A percentile compares a stretch with the other conserved stretches of the same genome.
Evolutionary conservation across 1,140 invertebrate genomes (phyloP).

Genomic region (Paramacrobiotus metropolitanus): DNA sequence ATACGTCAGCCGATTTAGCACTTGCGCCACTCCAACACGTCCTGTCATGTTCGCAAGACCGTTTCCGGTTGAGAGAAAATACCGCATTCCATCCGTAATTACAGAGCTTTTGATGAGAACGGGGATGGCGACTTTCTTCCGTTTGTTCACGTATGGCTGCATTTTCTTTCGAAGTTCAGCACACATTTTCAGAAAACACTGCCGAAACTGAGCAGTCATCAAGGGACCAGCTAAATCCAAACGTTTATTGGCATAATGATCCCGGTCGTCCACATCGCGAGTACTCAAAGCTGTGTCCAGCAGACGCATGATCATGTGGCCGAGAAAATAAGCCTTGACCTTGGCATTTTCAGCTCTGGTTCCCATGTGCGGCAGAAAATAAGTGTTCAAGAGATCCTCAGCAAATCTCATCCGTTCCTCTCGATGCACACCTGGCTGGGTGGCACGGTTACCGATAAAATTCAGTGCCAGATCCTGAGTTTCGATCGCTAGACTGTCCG

Average conservation of each 20-base stretch:
- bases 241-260: background rate
- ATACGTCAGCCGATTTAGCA: background rate
- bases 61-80: background rate
- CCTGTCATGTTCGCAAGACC: too few species aligned
- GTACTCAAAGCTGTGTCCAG: background rate
- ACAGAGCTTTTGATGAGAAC: background rate
- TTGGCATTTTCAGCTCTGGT: background rate
- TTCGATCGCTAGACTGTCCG: background rate
- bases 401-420: background rate
- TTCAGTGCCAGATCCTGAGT: background rate
- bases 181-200: background rate
- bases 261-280: background rate
- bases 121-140: background rate
- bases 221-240: background rate
- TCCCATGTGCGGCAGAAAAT: background rate
- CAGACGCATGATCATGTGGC: background rate
- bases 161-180: background rate
- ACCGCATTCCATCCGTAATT: background rate
- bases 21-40: too few species aligned
- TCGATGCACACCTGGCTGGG: background rate
- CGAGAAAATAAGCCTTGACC: background rate
- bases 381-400: background rate
- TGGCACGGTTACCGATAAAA: background rate
- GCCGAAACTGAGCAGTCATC: background rate
- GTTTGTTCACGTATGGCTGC: background rate